Evolutionary conservation across 1,140 invertebrate species (phyloP), one percentile per base, ranked within the genome.

Genomic region (Akabosia matsudoensis): DNA sequence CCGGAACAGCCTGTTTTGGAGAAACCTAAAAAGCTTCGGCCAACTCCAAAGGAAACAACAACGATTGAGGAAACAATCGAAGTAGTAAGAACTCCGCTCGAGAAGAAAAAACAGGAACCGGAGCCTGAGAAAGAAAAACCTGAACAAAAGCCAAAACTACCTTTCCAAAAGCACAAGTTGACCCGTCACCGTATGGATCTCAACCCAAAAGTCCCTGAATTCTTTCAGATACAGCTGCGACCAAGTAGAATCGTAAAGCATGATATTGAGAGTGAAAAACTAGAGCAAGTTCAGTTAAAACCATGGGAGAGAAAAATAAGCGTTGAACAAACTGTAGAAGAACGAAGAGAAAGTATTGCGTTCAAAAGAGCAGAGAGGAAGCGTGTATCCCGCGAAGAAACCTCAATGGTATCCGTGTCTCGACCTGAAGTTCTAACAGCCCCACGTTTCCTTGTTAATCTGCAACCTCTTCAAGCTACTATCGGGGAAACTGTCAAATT

Each of bases 41-140:
- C 76, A 56, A 51, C 54, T 45, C 74, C 78, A 70, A 75, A 74
- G 33, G 75, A 79, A 33, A 61, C 73, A 3, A n/a, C n/a, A n/a
- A n/a, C n/a, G n/a, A 72, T 54, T 22, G 79, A 79, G 33, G 74
- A n/a, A n/a, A n/a, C n/a, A n/a, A n/a, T n/a, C n/a, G n/a, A n/a
- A n/a, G n/a, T n/a, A n/a, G n/a, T n/a, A n/a, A n/a, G n/a, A n/a
- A n/a, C n/a, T n/a, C n/a, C n/a, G n/a, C n/a, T n/a, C n/a, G n/a
- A 73, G 24, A 74, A 67, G 61, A 75, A 74, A n/a, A 76, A 79
- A 33, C 78, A 75, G 26, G 72, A 77, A 37, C 77, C 79, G n/a
- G 79, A 79, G 51, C 34, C 79, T 75, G 45, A 75, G 74, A 13
- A 37, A 67, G 74, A 26, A 2, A 22, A 45, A 18, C 37, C 7